Evolutionary conservation across 2,888 invertebrate species (phyloP), one percentile per base, ranked within the genome.

Genomic region (Agonopterix arenella): DNA sequence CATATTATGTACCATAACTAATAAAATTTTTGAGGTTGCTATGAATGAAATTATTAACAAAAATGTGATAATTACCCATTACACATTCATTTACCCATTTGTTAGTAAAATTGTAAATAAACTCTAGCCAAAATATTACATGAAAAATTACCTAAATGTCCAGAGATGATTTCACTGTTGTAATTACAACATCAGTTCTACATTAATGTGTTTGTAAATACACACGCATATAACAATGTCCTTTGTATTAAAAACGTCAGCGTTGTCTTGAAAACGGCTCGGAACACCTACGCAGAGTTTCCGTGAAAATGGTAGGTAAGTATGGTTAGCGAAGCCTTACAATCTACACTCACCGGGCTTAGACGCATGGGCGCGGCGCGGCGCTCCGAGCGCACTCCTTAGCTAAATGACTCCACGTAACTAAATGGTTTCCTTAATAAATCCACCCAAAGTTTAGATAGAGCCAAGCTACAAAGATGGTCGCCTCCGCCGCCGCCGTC

Each of bases 331-430:
- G 85, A 88, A 86, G 78, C 84, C 88, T 85, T 88, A 89, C 68
- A 80, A 81, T 69, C 73, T 86, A 89, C 76, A 89, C 88, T 89
- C 77, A 88, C 88, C 88, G 80, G 79, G 76, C 78, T 77, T 76
- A 76, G 73, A 81, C 72, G 79, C 88, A 89, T 89, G 86, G 88
- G 88, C 88, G 88, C 88, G 84, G 85, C 85, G 83, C 84, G 73
- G 66, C 73, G 73, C 73, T 75, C 73, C 73, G 64, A 73, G 74
- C 79, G 77, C 80, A 80, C 78, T 82, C 76, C 78, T 74, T 76
- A 73, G 77, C 80, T 84, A 83, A 81, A 82, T 79, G 62, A 77
- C 82, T 81, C 80, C 82, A 79, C 78, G 76, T 28, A 28, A 77
- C 74, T 70, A 77, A 73, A 73, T 73, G 73, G 67, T 79, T 70